These are phyloP conservation scores for Amazona vittata DNA, from an alignment of 2,113 vertebrate genomes.

Conservation along the genomic window DNA sequence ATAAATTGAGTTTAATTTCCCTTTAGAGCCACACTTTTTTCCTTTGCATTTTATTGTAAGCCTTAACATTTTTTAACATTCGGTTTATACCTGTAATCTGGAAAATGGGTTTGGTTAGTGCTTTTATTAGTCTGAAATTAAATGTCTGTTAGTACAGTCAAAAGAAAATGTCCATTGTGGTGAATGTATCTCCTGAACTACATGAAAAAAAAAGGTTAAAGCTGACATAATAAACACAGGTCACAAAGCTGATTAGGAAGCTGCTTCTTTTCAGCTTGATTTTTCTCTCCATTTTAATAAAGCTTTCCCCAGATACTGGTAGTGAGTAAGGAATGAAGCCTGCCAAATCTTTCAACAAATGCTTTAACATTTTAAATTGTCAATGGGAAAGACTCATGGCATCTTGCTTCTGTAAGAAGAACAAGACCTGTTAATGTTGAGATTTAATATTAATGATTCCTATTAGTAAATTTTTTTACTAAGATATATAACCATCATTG, in stretches of 20 bases:
- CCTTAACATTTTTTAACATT: background rate
- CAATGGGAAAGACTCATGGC: background rate
- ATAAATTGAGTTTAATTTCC: background rate
- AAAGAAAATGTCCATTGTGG: background rate
- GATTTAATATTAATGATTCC: background rate
- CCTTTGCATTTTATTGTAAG: background rate
- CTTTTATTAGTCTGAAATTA: background rate
- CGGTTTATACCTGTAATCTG: background rate
- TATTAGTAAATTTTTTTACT: background rate
- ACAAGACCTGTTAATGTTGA: background rate
- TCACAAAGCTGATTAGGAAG: background rate
- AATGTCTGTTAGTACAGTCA: background rate
- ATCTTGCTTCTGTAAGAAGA: background rate
- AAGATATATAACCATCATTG: background rate
- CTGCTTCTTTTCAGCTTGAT: background rate
- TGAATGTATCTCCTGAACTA: background rate
- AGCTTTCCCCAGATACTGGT: background rate
- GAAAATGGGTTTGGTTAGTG: background rate
- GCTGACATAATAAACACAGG: background rate
- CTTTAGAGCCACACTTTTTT: background rate
- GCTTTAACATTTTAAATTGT: background rate
- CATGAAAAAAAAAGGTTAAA: background rate
- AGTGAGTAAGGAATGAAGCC: background rate
- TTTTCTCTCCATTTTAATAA: background rate
- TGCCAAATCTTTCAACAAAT: background rate